These are phyloP conservation scores for Tethya wilhelma DNA, from an alignment of 37 sponge, comb jelly and placozoan species.

Conservation along the genomic window DNA sequence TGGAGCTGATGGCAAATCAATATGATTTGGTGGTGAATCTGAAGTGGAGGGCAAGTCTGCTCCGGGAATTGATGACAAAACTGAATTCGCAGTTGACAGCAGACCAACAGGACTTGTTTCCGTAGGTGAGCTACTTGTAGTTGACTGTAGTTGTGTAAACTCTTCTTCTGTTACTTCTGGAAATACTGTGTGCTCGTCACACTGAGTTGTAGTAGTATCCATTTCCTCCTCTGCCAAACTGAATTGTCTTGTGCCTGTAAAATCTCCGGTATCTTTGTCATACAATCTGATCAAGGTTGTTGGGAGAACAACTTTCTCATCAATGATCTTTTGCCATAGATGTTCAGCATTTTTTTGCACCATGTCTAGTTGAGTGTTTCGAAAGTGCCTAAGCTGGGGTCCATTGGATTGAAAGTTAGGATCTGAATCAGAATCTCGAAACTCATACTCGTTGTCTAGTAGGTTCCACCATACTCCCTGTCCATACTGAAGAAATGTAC, in stretches of 20 bases:
- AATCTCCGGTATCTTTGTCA: conserved; percentile 4
- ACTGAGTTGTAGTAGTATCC: too few relatives aligned
- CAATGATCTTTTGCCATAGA: neutral
- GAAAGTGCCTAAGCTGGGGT: conserved; percentile 21
- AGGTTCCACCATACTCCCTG: conserved; percentile 24
- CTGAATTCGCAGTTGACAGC: too few relatives aligned
- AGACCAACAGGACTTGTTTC: too few relatives aligned
- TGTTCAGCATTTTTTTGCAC: neutral
- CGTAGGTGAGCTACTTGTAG: too few relatives aligned
- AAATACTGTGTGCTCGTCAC: too few relatives aligned
- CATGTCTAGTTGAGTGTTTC: neutral
- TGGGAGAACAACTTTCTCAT: neutral
- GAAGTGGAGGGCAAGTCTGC: too few relatives aligned
- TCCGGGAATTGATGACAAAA: too few relatives aligned
- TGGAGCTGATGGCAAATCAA: too few relatives aligned
- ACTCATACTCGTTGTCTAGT: neutral
- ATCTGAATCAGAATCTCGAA: conserved; percentile 21
- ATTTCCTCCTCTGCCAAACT: too few relatives aligned
- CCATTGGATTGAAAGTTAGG: conserved; percentile 5
- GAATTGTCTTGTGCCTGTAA: neutral
- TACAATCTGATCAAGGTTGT: conserved; percentile 20
- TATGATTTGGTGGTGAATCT: too few relatives aligned
- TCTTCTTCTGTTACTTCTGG: too few relatives aligned
- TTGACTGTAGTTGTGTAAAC: too few relatives aligned
- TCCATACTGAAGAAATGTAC: conserved; percentile 6